Conservation (phyloP, 2,888 invertebrate genomes). For the Exephanes ischioxanthus region DNA sequence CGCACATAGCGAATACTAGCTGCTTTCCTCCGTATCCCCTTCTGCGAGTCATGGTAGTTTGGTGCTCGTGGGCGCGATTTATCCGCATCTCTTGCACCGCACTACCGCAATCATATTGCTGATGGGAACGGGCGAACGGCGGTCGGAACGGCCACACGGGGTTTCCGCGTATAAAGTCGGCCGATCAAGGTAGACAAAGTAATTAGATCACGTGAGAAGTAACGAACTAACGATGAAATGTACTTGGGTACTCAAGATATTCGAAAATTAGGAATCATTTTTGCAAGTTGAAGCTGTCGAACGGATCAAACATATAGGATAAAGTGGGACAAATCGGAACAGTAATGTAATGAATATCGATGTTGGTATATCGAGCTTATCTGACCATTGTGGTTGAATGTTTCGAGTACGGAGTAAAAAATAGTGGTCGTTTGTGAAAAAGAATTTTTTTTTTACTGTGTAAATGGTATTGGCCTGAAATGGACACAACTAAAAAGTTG, state of each 20-base stretch:
- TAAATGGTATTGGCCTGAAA: background rate
- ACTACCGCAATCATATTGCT: conserved; percentile 60
- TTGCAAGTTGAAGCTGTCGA: background rate
- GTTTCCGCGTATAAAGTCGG: conserved; percentile 65
- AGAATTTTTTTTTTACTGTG: background rate
- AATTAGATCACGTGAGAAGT: conserved; percentile 66
- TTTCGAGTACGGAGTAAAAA: background rate
- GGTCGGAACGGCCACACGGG: conserved; percentile 30
- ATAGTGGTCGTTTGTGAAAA: background rate
- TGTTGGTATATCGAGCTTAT: background rate
- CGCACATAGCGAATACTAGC: background rate
- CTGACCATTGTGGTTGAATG: background rate
- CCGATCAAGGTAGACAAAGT: conserved; percentile 66
- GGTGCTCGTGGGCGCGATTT: conserved; percentile 55
- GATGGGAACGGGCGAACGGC: conserved; percentile 47
- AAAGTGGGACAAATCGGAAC: background rate
- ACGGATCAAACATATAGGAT: background rate
- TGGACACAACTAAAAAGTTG: background rate
- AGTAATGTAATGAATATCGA: background rate
- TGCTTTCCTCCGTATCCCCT: conserved; percentile 17
- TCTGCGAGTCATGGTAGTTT: conserved; percentile 9
- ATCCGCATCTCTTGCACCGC: conserved; percentile 64
- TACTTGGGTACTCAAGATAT: background rate
- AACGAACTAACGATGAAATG: conserved; percentile 31
- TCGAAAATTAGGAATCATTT: background rate